phyloP scores from a whole-genome alignment of 2,888 invertebrate genomes.

The Drosophila bunnanda region DNA sequence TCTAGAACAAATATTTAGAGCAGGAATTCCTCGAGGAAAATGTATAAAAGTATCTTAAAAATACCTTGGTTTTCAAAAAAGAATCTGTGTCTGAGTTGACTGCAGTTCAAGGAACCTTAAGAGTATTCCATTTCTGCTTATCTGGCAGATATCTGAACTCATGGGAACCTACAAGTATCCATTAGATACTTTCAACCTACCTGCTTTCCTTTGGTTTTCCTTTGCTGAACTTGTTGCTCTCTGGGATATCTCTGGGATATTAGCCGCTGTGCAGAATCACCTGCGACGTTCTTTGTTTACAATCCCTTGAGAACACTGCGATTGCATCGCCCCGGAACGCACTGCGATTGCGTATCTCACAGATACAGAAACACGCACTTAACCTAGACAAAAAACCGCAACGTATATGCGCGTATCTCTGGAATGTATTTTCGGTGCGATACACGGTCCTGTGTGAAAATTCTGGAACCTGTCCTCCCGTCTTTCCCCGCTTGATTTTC shows the following conservation, averaged over 20 bases:
- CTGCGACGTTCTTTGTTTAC: constrained; percentile 37
- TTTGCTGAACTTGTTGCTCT: constrained; percentile 61
- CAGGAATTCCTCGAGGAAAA: background rate
- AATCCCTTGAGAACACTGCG: constrained; percentile 26
- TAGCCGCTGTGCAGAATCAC: constrained; percentile 13
- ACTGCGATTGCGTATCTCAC: constrained; percentile 29
- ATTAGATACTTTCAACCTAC: constrained; percentile 4
- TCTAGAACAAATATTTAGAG: constrained; percentile 9
- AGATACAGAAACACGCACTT: constrained; percentile 37
- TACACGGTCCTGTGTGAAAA: constrained; percentile 8
- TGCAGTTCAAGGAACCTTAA: background rate
- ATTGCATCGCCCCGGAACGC: constrained; percentile 33
- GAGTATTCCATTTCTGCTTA: background rate
- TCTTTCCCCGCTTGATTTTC: constrained; percentile 17
- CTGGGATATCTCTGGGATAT: constrained; percentile 17
- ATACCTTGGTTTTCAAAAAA: no score
- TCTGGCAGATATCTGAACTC: background rate
- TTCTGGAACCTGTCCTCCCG: constrained; percentile 4
- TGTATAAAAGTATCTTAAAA: background rate
- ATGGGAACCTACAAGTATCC: background rate
- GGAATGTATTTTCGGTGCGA: constrained; percentile 1
- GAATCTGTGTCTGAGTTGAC: background rate
- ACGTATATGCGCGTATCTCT: constrained; percentile 8
- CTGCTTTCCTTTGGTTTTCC: constrained; percentile 12
- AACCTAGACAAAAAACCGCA: constrained; percentile 15